These are phyloP conservation scores for Eledona agricola DNA, from an alignment of 2,888 invertebrate species.

Conservation along the genomic window DNA sequence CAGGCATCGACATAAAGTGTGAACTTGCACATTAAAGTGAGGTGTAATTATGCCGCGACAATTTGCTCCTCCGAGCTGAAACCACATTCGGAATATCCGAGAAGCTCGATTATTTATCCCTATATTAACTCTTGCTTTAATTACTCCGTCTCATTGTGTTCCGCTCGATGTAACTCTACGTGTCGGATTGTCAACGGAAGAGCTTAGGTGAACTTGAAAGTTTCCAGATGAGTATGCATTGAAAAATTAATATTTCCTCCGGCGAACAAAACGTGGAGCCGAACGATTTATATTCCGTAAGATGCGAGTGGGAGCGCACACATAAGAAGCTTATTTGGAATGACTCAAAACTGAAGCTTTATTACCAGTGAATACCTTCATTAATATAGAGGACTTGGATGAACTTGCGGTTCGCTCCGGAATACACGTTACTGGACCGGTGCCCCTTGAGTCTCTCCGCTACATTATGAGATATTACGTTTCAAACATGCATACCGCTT, in stretches of 20 bases:
- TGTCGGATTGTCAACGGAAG: no score
- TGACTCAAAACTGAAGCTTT: constrained; percentile 30
- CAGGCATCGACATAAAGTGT: constrained; percentile 8
- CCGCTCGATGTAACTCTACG: constrained; percentile 8
- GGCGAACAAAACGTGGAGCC: no score
- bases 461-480: constrained; percentile 52
- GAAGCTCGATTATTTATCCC: constrained; percentile 14
- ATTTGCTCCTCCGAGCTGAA: constrained; percentile 13
- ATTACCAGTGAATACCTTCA: constrained; percentile 49
- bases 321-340: constrained; percentile 29
- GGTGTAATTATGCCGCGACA: constrained; percentile 20
- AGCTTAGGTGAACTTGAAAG: no score
- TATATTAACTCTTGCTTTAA: constrained; percentile 21
- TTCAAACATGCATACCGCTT: constrained; percentile 51
- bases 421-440: constrained; percentile 29
- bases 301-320: no score
- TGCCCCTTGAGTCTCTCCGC: constrained; percentile 46
- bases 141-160: constrained; percentile 10
- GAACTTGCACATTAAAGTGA: constrained; percentile 4
- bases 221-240: no score
- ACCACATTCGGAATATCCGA: constrained; percentile 18
- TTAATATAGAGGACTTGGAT: constrained; percentile 53
- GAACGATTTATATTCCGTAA: no score
- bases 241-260: no score
- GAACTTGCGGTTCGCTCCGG: constrained; percentile 46